Evolutionary conservation across 2,888 invertebrate genomes (phyloP), one percentile per base, ranked within the genome.

Genomic region (Hirtodrosophila alboralis): DNA sequence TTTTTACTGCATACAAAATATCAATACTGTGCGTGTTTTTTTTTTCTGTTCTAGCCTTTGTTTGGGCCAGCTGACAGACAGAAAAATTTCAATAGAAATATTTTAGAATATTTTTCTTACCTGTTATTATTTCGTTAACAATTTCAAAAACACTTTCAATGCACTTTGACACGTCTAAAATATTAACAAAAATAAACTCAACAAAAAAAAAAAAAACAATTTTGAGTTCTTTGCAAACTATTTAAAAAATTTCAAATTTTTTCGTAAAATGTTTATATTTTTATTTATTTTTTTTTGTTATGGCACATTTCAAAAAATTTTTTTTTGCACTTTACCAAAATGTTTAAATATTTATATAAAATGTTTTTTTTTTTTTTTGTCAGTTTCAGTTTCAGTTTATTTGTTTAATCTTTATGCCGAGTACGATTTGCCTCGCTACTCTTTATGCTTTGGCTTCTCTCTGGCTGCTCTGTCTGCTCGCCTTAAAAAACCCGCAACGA

Each of bases 401-500:
- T 69, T 54, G 31, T 69, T 66, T 45, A 61, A 66, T 36, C 38
- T 34, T 18, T 41, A 28, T 48, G 28, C 47, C 16, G 44, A 40
- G 10, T 44, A 21, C 38, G 26, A 13, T 38, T 3, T 14, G 31
- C 7, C 31, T 43, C 30, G 43, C 36, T n/a, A n/a, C n/a, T n/a
- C n/a, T n/a, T n/a, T n/a, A n/a, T n/a, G n/a, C 14, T 45, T 33
- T 33, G 3, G 14, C 36, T 49, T 28, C 21, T 51, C 10, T 4
- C 53, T 54, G 58, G 34, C 57, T 59, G 63, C 53, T 3, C 54
- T 60, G 67, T 72, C 75, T 75, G 74, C 67, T 77, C 85, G 71
- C 80, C 71, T 74, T 72, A 64, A 75, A 78, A 87, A 85, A 79
- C 86, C 77, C 84, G 88, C 84, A 77, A 75, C 88, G 87, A 88